phyloP scores from a whole-genome alignment of 2,797 vertebrate species.

The Sebastes elongatus region DNA sequence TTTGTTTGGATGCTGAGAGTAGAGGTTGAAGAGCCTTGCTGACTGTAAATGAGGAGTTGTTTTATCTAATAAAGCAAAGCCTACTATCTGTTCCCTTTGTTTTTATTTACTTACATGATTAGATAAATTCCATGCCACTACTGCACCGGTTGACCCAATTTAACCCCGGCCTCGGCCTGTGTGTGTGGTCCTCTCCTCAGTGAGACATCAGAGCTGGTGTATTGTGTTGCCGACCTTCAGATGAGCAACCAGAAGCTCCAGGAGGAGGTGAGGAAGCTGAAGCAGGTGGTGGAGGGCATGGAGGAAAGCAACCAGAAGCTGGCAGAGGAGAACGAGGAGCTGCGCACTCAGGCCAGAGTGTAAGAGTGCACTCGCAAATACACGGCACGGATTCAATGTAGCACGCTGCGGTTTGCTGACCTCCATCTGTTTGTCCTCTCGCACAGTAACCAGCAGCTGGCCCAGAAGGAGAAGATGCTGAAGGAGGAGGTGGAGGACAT shows the following conservation, averaged over 20 bases:
- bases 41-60: too few relatives aligned
- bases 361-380: conserved; percentile 46
- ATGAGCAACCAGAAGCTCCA: conserved; percentile 90
- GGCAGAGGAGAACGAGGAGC: conserved; percentile 83
- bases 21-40: too few relatives aligned
- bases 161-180: not conserved
- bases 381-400: not conserved
- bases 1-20: too few relatives aligned
- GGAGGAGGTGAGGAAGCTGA: conserved; percentile 88
- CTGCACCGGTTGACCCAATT: not conserved
- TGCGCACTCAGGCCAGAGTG: conserved; percentile 84
- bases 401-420: not conserved
- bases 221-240: conserved; percentile 88
- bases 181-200: conserved; percentile 70
- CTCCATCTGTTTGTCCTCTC: not conserved
- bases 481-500: conserved; percentile 94
- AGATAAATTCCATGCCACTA: not conserved
- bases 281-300: conserved; percentile 83
- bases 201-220: conserved; percentile 90
- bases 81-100: not conserved
- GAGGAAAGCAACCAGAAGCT: conserved; percentile 89
- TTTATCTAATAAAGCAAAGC: not conserved
- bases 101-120: not conserved
- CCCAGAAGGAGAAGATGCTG: conserved; percentile 85
- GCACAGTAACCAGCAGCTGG: conserved; percentile 86